Percentiles rank a stretch among this genome's conserved stretches.
Evolutionary conservation across 2,113 vertebrate genomes (phyloP).

Genomic region (Neolamprologus modestus): DNA sequence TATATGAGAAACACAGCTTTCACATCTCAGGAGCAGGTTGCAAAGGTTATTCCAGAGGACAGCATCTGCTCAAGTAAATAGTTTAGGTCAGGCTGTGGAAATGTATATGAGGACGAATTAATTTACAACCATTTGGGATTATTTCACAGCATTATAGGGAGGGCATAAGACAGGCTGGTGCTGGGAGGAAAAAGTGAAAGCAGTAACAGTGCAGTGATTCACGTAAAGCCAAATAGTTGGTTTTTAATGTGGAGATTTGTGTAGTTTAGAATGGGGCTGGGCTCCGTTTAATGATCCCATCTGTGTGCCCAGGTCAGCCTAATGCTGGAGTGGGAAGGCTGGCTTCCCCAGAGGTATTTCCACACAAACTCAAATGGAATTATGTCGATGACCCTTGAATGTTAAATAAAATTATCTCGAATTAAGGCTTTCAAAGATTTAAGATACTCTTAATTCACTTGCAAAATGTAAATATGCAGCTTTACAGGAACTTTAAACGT

Average conservation of each 20-base stretch:
- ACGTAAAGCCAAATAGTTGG: constrained; percentile 18
- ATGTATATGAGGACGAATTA: not conserved
- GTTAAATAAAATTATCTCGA: not conserved
- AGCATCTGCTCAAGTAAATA: not conserved
- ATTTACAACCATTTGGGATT: constrained; percentile 17
- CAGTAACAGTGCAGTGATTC: constrained; percentile 45
- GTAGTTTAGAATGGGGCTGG: not conserved
- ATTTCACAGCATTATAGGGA: constrained; percentile 15
- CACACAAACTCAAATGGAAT: not conserved
- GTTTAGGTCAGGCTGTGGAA: not conserved
- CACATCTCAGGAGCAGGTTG: not conserved
- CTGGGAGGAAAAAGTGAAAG: constrained; percentile 22
- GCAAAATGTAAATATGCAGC: not conserved
- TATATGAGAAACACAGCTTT: not conserved
- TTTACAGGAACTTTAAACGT: not conserved
- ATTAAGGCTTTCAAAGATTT: not conserved
- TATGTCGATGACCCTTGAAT: not conserved
- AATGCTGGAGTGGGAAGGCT: not conserved
- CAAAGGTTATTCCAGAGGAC: not conserved
- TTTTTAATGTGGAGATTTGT: constrained; percentile 36
- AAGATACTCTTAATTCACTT: not conserved
- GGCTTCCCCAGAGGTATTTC: not conserved
- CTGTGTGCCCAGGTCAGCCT: constrained; percentile 3
- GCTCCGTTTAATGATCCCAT: not conserved
- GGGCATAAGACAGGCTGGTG: not conserved